Evolutionary conservation across 2,113 vertebrate species (phyloP).

Genomic region (Rattus rattus): DNA sequence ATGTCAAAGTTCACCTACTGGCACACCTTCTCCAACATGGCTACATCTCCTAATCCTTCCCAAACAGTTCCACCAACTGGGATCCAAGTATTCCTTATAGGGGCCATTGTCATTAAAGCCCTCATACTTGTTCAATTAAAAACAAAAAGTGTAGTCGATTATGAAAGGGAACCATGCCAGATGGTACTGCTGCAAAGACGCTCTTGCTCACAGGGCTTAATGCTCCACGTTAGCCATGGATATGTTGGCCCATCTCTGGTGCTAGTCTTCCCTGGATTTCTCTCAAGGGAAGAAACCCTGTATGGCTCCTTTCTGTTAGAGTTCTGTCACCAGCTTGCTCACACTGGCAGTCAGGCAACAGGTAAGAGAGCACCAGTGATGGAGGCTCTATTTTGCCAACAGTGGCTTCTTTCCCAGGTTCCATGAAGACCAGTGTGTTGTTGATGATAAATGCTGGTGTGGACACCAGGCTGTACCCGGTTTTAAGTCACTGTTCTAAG

Average conservation of each 20-base stretch:
- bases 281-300: neutral
- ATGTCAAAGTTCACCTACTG: neutral
- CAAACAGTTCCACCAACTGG: neutral
- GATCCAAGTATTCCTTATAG: neutral
- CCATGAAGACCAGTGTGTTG: neutral
- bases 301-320: neutral
- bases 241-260: neutral
- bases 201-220: neutral
- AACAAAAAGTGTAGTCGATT: neutral
- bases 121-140: neutral
- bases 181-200: neutral
- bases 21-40: neutral
- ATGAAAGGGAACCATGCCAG: neutral
- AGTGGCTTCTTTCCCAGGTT: neutral
- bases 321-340: neutral
- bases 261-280: neutral
- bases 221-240: neutral
- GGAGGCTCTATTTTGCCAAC: neutral
- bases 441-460: neutral
- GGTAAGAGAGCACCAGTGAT: neutral
- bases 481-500: neutral
- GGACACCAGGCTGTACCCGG: neutral
- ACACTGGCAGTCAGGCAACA: neutral
- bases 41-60: neutral
- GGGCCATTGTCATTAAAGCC: neutral